A percentile compares a stretch with the other conserved stretches of the same genome.
Conservation (phyloP, 2,888 invertebrate genomes). For the Aphrophora alni region DNA sequence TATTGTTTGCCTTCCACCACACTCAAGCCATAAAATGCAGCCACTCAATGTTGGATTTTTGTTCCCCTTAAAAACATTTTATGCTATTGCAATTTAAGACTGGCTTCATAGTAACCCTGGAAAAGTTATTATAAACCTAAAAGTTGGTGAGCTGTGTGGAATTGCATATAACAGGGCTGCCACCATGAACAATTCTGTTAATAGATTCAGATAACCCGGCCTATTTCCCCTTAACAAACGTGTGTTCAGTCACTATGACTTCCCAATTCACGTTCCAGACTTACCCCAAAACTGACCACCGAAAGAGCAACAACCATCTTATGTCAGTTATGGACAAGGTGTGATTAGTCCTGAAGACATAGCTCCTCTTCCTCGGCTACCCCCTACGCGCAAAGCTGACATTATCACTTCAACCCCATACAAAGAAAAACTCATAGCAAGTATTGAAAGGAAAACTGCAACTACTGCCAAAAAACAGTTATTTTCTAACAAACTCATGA, state of each 20-base stretch:
- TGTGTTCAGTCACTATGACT: slow-evolving; percentile 43
- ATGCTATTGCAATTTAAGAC: slow-evolving; percentile 27
- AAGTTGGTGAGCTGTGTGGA: slow-evolving; percentile 48
- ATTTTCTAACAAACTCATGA: not conserved
- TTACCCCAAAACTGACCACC: not conserved
- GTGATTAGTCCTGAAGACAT: slow-evolving; percentile 3
- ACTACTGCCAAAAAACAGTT: not conserved
- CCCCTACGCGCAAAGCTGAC: slow-evolving; percentile 1
- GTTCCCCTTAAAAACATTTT: slow-evolving; percentile 32
- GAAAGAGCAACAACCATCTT: not conserved
- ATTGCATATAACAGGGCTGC: slow-evolving; percentile 50
- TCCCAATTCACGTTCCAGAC: not conserved
- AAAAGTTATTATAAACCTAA: slow-evolving; percentile 43
- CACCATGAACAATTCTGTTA: slow-evolving; percentile 45
- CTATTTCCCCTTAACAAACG: slow-evolving; percentile 50
- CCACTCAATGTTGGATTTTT: slow-evolving; percentile 24
- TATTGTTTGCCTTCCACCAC: slow-evolving; percentile 27
- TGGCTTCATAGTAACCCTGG: slow-evolving; percentile 49
- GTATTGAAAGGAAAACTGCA: not conserved
- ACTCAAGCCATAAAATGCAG: slow-evolving; percentile 27
- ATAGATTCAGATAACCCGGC: slow-evolving; percentile 49
- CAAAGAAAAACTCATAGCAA: slow-evolving; percentile 2
- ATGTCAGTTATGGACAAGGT: not conserved
- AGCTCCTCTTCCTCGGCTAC: slow-evolving; percentile 7
- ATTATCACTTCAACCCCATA: not conserved